Evolutionary conservation across 2,888 invertebrate genomes (phyloP).

Genomic region (Cataglyphis albicans): DNA sequence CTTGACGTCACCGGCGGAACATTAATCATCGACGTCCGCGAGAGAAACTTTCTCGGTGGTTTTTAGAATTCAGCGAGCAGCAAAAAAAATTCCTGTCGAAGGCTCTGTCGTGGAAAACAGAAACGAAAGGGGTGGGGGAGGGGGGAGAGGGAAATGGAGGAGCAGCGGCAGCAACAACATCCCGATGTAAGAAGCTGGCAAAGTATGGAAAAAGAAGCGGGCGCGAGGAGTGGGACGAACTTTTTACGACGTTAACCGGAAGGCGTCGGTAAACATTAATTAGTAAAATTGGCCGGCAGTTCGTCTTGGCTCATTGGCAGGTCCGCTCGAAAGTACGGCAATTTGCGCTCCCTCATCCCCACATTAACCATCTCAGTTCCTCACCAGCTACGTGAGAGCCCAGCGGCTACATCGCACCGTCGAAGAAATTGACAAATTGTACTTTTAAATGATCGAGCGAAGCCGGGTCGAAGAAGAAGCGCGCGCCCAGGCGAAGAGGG

Average conservation of each 20-base stretch:
- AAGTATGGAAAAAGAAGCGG: constrained; percentile 9
- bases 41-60: constrained; percentile 51
- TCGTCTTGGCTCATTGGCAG: constrained; percentile 73
- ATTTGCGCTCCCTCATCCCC: constrained; percentile 57
- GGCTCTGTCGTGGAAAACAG: constrained; percentile 21
- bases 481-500: constrained; percentile 50
- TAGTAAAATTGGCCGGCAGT: constrained; percentile 73
- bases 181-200: constrained; percentile 32
- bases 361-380: not conserved
- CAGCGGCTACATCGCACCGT: constrained; percentile 55
- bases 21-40: constrained; percentile 69
- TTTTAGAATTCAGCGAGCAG: constrained; percentile 17
- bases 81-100: constrained; percentile 18
- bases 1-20: constrained; percentile 66
- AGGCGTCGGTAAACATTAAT: constrained; percentile 72
- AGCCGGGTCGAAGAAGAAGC: constrained; percentile 42
- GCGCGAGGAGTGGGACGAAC: constrained; percentile 6
- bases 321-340: constrained; percentile 70
- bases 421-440: constrained; percentile 78
- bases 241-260: constrained; percentile 46
- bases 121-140: not conserved
- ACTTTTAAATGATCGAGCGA: constrained; percentile 74
- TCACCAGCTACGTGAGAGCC: constrained; percentile 58
- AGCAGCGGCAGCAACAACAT: not conserved
- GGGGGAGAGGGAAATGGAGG: not conserved